Percentiles rank a stretch among this genome's conserved stretches.
Evolutionary conservation across 2,113 vertebrate species (phyloP).

Genomic region (Setophaga kirtlandii): DNA sequence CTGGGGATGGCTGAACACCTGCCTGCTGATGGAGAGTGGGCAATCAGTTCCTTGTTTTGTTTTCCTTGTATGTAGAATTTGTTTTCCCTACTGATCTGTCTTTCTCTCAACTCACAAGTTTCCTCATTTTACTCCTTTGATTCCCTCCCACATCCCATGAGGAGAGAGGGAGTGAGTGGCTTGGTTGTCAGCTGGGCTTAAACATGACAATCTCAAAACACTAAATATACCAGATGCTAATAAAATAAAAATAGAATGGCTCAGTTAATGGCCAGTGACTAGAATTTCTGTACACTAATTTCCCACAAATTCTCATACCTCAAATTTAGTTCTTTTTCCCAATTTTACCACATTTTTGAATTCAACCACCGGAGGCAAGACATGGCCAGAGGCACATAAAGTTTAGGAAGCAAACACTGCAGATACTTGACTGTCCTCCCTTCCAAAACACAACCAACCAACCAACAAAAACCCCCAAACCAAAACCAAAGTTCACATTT

Average conservation of each 20-base stretch:
- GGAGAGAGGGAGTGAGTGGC: not conserved
- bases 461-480: not conserved
- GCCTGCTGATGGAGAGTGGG: not conserved
- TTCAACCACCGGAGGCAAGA: not conserved
- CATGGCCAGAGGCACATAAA: not conserved
- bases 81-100: not conserved
- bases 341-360: not conserved
- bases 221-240: not conserved
- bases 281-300: not conserved
- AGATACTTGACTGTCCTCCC: not conserved
- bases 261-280: not conserved
- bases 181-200: not conserved
- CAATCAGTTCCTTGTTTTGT: not conserved
- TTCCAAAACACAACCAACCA: not conserved
- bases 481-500: not conserved
- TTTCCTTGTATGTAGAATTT: not conserved
- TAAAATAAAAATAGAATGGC: not conserved
- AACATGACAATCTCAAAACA: not conserved
- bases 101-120: not conserved
- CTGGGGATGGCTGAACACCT: not conserved
- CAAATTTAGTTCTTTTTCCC: not conserved
- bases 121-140: not conserved
- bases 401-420: not conserved
- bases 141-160: not conserved
- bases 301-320: not conserved